Base-by-base conservation (phyloP, 2,888 invertebrate species). In the Aporophyla nigra region DNA sequence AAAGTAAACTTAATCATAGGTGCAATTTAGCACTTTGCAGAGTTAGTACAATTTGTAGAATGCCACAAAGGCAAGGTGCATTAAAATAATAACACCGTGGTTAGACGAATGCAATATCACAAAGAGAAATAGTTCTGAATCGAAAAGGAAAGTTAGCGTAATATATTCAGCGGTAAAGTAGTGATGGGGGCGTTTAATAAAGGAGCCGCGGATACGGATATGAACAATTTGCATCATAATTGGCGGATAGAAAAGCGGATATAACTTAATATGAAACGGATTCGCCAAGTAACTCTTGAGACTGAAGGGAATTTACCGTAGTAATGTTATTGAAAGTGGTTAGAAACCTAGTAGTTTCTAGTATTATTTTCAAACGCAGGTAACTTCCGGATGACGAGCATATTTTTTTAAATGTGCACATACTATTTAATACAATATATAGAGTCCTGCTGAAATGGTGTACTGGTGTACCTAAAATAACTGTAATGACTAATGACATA, bases 151-250 rank as follows among this genome's bases (percentile, higher is more conserved):
- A 83, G 81, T 86, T 87, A 73, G 51, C 46, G 59, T 74, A 70
- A 83, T 85, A 85, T 82, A 86, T 83, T 84, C 56, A 75, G 68
- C 77, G 76, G 78, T 71, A 75, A 78, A 78, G 10, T 84, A 85
- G 76, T 80, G 84, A 76, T 85, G 88, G 59, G 27, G 51, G 62
- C 24, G 51, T 14, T 70, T 73, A 43, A 62, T 58, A 70, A 59
- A 51, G 61, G 58, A 43, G 24, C 40, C 27, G 24, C 7, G 61
- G 71, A 56, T 71, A 16, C 74, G 75, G 73, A 80, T 79, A 73
- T 54, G 70, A 74, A 78, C 43, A 71, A 74, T 83, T 77, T 71
- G 59, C 74, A 59, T 63, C 12, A 53, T 54, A 75, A 74, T 56
- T 62, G n/a, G n/a, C 54, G 71, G 67, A 75, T 71, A 59, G 58